Conservation (phyloP, 2,113 vertebrate species). For the Rhinolophus sinicus region DNA sequence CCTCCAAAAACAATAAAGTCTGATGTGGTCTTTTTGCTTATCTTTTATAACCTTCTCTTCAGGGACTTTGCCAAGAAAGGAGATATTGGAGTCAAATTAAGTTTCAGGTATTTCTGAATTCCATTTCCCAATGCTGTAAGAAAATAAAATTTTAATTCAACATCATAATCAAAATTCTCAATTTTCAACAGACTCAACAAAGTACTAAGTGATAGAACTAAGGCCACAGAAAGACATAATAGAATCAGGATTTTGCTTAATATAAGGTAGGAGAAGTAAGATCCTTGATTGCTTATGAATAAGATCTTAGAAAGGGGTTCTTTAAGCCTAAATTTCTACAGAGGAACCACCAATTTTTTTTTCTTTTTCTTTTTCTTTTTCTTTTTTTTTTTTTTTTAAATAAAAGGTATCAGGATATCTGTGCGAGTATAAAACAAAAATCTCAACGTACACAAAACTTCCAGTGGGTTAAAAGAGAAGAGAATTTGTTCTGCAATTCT, state of each 20-base stretch:
- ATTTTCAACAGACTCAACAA: background rate
- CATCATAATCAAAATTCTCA: background rate
- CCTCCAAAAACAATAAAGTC: background rate
- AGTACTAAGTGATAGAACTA: background rate
- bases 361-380: no score
- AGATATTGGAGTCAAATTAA: background rate
- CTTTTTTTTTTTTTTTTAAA: background rate
- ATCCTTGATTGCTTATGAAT: background rate
- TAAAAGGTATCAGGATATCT: background rate
- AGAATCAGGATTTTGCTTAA: background rate
- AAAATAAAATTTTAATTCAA: constrained; percentile 8
- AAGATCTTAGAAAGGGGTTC: background rate
- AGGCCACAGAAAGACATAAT: background rate
- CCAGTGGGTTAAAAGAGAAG: background rate
- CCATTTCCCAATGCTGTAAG: background rate
- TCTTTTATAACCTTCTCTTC: background rate
- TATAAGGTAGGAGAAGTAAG: background rate
- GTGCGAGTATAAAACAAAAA: background rate
- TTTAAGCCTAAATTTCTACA: background rate
- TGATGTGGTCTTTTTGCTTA: background rate
- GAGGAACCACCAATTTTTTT: background rate
- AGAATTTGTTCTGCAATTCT: background rate
- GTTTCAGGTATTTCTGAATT: background rate
- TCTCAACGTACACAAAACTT: background rate
- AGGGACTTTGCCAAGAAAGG: background rate